A percentile compares a stretch with the other conserved stretches of the same genome.
phyloP scores from a whole-genome alignment of 2,797 vertebrate genomes.

The Trematomus bernacchii region DNA sequence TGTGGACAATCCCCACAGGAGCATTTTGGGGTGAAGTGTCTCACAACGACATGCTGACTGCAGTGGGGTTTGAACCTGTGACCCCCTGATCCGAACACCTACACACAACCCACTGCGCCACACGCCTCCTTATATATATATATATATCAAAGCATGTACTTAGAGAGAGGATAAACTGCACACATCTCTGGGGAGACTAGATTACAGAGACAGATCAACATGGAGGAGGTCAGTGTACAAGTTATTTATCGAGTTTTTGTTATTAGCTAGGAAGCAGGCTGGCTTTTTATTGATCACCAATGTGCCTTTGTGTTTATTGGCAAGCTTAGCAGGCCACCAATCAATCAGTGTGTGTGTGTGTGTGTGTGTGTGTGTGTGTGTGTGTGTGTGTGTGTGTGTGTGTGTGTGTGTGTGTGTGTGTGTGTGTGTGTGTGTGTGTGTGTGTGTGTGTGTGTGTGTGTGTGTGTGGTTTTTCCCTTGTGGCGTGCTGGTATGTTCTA shows the following conservation, averaged over 20 bases:
- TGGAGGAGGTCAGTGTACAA: conserved; percentile 16
- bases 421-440: conserved; percentile 32
- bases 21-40: no score
- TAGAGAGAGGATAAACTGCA: conserved; percentile 20
- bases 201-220: conserved; percentile 29
- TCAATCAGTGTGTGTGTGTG: conserved; percentile 25
- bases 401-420: conserved; percentile 37
- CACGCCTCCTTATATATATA: no score
- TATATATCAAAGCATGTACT: conserved; percentile 40
- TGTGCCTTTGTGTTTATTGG: conserved; percentile 40
- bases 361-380: conserved; percentile 41
- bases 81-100: no score
- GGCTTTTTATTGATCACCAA: conserved; percentile 54
- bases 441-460: conserved; percentile 30
- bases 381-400: conserved; percentile 24
- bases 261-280: conserved; percentile 27
- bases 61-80: no score
- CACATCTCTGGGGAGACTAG: conserved; percentile 16
- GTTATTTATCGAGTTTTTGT: conserved; percentile 31
- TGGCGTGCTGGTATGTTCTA: conserved; percentile 30
- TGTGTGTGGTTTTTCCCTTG: conserved; percentile 43
- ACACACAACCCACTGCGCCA: no score
- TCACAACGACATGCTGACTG: no score
- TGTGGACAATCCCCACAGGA: no score
- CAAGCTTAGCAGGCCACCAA: conserved; percentile 1